Evolutionary conservation across 2,797 vertebrate genomes (phyloP).

Genomic region (Sciurus vulgaris): DNA sequence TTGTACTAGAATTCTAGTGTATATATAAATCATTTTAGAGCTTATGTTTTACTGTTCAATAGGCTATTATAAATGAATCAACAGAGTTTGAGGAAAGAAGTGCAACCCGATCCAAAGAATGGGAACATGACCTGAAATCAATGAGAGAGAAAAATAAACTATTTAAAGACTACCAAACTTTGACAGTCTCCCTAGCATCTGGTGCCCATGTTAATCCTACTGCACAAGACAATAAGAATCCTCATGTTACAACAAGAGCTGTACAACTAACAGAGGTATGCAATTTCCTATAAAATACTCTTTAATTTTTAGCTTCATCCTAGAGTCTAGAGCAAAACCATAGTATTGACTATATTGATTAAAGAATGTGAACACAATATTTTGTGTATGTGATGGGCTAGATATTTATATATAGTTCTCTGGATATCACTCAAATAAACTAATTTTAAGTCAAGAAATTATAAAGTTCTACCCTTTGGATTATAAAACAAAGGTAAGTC

Average conservation of each 20-base stretch:
- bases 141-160: conserved; percentile 88
- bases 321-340: conserved; percentile 6
- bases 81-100: conserved; percentile 83
- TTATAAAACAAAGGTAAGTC: conserved; percentile 48
- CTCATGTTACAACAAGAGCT: conserved; percentile 84
- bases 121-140: conserved; percentile 81
- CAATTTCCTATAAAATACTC: not conserved
- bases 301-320: not conserved
- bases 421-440: not conserved
- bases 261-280: conserved; percentile 87
- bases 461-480: not conserved
- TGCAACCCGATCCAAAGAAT: conserved; percentile 64
- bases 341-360: not conserved
- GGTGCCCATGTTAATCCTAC: conserved; percentile 60
- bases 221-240: conserved; percentile 86
- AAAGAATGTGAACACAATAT: not conserved
- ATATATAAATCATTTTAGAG: not conserved
- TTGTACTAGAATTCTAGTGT: not conserved
- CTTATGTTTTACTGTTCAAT: conserved; percentile 27
- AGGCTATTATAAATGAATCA: conserved; percentile 85
- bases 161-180: conserved; percentile 82
- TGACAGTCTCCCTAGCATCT: conserved; percentile 58
- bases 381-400: not conserved
- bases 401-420: not conserved
- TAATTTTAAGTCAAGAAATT: not conserved